These are phyloP conservation scores for Coreius guichenoti DNA, from an alignment of 2,797 vertebrate genomes.

Conservation along the genomic window DNA sequence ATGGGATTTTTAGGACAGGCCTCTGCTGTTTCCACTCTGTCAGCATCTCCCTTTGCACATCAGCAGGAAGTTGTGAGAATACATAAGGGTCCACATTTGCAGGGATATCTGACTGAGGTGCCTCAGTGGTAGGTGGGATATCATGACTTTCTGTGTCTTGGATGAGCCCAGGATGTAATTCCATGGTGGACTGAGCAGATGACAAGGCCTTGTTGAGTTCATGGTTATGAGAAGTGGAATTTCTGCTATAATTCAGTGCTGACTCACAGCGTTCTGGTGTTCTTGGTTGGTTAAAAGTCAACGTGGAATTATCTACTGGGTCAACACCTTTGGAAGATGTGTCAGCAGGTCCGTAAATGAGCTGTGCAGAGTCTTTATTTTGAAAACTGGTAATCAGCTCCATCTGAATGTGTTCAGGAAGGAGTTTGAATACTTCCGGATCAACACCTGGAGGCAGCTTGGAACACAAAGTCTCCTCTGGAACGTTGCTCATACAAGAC, in stretches of 20 bases:
- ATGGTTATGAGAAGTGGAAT: not conserved
- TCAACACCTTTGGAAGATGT: not conserved
- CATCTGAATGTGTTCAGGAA: slow-evolving; percentile 85
- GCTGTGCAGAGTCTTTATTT: slow-evolving; percentile 26
- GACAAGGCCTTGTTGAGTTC: not conserved
- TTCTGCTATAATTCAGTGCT: not conserved
- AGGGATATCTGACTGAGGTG: slow-evolving; percentile 70
- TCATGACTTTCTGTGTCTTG: not conserved
- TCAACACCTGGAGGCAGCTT: slow-evolving; percentile 77
- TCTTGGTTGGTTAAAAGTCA: not conserved
- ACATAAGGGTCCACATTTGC: slow-evolving; percentile 81
- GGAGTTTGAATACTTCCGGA: slow-evolving; percentile 82
- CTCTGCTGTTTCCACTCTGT: slow-evolving; percentile 82
- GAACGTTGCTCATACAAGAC: not conserved
- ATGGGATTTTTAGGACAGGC: slow-evolving; percentile 63
- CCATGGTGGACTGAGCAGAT: not conserved
- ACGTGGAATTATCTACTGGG: not conserved
- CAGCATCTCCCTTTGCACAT: slow-evolving; percentile 84
- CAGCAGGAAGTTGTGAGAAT: slow-evolving; percentile 82
- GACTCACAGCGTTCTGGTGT: not conserved
- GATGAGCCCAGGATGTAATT: not conserved
- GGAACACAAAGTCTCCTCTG: not conserved
- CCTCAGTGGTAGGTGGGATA: not conserved
- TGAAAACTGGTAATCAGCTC: slow-evolving; percentile 76
- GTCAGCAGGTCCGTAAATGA: not conserved